Base-by-base conservation (phyloP, 2,113 vertebrate genomes). In the Cyanoderma ruficeps region DNA sequence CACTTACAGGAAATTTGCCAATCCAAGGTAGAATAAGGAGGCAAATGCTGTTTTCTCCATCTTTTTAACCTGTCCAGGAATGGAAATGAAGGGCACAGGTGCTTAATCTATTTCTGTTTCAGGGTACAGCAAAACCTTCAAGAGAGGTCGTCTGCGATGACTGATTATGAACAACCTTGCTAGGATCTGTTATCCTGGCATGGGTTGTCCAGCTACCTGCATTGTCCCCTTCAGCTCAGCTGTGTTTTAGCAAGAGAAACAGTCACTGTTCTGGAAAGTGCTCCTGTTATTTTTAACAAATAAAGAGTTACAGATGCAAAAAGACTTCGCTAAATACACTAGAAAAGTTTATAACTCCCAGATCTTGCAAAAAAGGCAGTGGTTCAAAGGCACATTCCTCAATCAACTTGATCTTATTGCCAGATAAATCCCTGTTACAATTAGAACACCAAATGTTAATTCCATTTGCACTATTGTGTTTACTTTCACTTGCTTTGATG, bases 401-500 rank as follows among this genome's bases (percentile, higher is more conserved):
- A 89, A 96, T 92, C 21, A 17, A 47, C 23, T 65, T 50, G 83
- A 97, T 97, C 86, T 94, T 75, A 78, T 96, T 98, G 87, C 42
- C 65, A 63, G 96, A 97, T 52, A 97, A 92, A 94, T 98, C 95
- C 90, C 97, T 97, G 91, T 86, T 67, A 88, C 95, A 97, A 95
- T 79, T 13, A 93, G 65, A 72, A 55, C 28, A 41, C 2, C 2
- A 89, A 61, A 86, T 9, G 11, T 89, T 65, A 64, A 52, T 53
- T 37, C 7, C 20, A 15, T 50, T 77, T 80, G 53, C 17, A 31
- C 59, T 27, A 57, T 22, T 46, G 15, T 60, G 42, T 89, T 91
- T 65, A 20, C 46, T 74, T 69, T 50, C 57, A 23, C 21, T 78
- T 91, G 65, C 49, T 89, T 37, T 69, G 53, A 46, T 55, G 6